These are phyloP conservation scores for Volucella inanis DNA, from an alignment of 2,888 invertebrate genomes.

Conservation along the genomic window DNA sequence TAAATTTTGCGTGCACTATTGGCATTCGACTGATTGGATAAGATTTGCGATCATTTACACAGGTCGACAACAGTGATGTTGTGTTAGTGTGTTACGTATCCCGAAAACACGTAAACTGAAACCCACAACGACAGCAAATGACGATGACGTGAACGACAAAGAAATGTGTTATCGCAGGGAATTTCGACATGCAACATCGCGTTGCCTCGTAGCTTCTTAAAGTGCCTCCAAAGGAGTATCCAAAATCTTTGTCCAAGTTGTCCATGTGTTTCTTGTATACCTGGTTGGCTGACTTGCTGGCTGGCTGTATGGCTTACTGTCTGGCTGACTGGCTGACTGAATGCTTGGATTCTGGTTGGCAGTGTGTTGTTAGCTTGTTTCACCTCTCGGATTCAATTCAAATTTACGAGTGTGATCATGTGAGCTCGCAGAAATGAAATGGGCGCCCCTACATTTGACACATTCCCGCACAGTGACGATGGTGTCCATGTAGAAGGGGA, in stretches of 20 bases:
- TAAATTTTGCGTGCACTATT: slow-evolving; percentile 75
- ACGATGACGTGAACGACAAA: slow-evolving; percentile 54
- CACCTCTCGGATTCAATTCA: slow-evolving; percentile 72
- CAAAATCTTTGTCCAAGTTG: slow-evolving; percentile 31
- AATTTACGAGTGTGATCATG: slow-evolving; percentile 75
- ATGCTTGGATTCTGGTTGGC: slow-evolving; percentile 23
- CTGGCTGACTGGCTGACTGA: neutral
- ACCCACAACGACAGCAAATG: slow-evolving; percentile 60
- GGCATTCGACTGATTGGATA: slow-evolving; percentile 75
- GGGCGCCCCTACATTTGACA: slow-evolving; percentile 74
- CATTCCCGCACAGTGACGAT: slow-evolving; percentile 52
- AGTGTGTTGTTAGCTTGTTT: slow-evolving; percentile 69
- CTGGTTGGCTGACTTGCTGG: neutral
- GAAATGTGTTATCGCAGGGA: slow-evolving; percentile 73
- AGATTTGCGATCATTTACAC: slow-evolving; percentile 69
- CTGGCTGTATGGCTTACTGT: neutral
- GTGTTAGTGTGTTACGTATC: slow-evolving; percentile 23
- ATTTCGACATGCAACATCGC: slow-evolving; percentile 74
- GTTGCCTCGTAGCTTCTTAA: slow-evolving; percentile 63
- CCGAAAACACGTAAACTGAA: slow-evolving; percentile 43
- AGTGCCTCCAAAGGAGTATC: slow-evolving; percentile 33
- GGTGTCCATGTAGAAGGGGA: slow-evolving; percentile 10
- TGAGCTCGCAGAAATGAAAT: slow-evolving; percentile 74
- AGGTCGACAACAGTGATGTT: slow-evolving; percentile 33
- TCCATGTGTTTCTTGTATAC: neutral